Evolutionary conservation across 2,113 vertebrate species (phyloP).

Genomic region (Nematolebias whitei): DNA sequence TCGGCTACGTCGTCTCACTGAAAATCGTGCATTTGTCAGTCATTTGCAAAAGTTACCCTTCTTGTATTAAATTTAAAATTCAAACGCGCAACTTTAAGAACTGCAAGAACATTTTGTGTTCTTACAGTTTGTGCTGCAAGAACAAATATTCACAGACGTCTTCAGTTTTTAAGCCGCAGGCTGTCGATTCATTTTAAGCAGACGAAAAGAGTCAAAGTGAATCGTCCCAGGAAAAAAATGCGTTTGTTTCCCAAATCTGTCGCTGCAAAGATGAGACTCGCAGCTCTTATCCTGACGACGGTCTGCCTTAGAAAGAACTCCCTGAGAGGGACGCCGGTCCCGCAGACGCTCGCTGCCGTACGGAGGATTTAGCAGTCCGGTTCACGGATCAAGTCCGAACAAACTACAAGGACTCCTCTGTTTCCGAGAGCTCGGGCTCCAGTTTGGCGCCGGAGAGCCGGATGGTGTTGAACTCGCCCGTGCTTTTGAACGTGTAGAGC

Average conservation of each 20-base stretch:
- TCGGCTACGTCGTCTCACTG: not conserved
- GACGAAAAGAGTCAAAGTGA: too few relatives aligned
- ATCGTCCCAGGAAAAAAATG: too few relatives aligned
- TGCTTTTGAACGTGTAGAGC: conserved; percentile 83
- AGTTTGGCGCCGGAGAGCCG: conserved; percentile 64
- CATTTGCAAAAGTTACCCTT: not conserved
- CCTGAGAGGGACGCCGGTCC: conserved; percentile 19
- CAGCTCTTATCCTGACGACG: conserved; percentile 11
- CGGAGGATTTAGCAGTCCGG: not conserved
- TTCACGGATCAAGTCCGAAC: not conserved
- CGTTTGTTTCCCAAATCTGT: not conserved
- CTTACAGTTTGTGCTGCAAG: too few relatives aligned
- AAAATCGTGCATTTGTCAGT: not conserved
- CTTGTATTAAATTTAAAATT: too few relatives aligned
- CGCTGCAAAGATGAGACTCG: conserved; percentile 12
- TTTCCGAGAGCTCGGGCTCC: conserved; percentile 16
- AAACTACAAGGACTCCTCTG: conserved; percentile 60
- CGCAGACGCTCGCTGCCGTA: not conserved
- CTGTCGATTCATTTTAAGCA: too few relatives aligned
- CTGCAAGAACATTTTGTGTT: not conserved
- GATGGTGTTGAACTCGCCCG: conserved; percentile 65
- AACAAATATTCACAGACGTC: too few relatives aligned
- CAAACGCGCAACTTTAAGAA: not conserved
- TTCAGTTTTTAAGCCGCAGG: not conserved
- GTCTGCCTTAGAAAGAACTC: conserved; percentile 11